Evolutionary conservation across 1,140 invertebrate genomes (phyloP), one percentile per base, ranked within the genome.

Genomic region (Orussus abietinus): DNA sequence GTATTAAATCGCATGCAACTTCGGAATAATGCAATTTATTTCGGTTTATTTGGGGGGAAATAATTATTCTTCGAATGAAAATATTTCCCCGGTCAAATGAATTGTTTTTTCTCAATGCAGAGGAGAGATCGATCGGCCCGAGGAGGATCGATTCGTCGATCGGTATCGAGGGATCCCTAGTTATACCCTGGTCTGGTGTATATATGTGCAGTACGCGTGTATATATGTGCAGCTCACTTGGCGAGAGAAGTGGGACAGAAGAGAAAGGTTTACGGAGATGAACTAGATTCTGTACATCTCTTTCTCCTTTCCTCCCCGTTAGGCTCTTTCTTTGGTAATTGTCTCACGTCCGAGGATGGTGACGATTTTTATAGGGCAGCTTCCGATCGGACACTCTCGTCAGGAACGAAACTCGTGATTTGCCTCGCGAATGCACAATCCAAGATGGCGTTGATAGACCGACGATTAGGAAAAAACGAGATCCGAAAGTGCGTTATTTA

Each of bases 231-330:
- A n/a, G 28, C 33, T 17, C 35, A 19, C 42, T 49, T 51, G 35
- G 32, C 37, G 41, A 49, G 55, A 51, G 54, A 74, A 74, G 71
- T 74, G 62, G 71, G 64, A 72, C 69, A 72, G 59, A 74, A 70
- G 69, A 72, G 69, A 74, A 72, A 74, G 71, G 69, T 57, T 55
- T 57, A 48, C 47, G 53, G 55, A 59, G 66, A 69, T 72, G 71
- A 69, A 71, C 71, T 74, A 72, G 66, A 70, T 74, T 72, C 51
- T 44, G 49, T 42, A 53, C 44, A 57, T 62, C 46, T 46, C 19
- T 56, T 40, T 48, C 41, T 53, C 51, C 55, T 55, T 42, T 25
- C 43, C 51, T 40, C 52, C 43, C 41, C 59, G 7, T 15, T 3
- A 15, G 17, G 15, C 13, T 20, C 13, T 20, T 19, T 4, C 34